Conservation (phyloP, 2,113 vertebrate genomes). For the Tragelaphus scriptus region DNA sequence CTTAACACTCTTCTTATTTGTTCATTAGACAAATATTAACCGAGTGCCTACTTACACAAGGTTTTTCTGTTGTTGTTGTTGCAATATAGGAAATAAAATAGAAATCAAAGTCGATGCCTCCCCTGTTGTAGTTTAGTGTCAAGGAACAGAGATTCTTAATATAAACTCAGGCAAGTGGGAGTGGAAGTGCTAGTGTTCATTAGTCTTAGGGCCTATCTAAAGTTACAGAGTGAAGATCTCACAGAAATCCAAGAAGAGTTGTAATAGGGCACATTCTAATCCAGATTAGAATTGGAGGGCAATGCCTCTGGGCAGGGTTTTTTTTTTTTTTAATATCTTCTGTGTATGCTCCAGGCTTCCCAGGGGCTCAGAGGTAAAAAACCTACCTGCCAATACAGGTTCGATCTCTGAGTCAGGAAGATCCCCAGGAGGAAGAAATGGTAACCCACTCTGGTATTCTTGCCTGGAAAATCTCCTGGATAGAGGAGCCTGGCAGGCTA, state of each 20-base stretch:
- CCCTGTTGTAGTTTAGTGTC: background rate
- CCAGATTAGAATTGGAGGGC: background rate
- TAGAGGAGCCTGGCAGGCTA: background rate
- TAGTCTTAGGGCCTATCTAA: background rate
- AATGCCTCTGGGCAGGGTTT: background rate
- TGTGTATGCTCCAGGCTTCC: background rate
- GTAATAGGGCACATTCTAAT: background rate
- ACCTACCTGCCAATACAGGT: background rate
- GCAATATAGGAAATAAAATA: background rate
- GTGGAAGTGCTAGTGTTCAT: background rate
- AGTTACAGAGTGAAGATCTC: background rate
- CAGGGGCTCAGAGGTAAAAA: background rate
- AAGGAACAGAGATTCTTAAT: background rate
- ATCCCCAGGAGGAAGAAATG: background rate
- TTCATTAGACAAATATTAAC: background rate
- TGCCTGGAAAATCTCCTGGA: background rate
- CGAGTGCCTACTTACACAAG: background rate
- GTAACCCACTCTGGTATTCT: background rate
- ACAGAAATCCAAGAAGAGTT: background rate
- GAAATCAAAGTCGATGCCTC: background rate
- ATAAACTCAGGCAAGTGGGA: background rate
- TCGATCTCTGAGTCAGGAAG: background rate
- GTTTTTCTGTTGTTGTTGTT: background rate
- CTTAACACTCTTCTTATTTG: background rate
- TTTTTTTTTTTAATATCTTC: background rate